A percentile compares a stretch with the other conserved stretches of the same genome.
Conservation (phyloP, 1,140 invertebrate species). For the Dolichoris vasculosae region DNA sequence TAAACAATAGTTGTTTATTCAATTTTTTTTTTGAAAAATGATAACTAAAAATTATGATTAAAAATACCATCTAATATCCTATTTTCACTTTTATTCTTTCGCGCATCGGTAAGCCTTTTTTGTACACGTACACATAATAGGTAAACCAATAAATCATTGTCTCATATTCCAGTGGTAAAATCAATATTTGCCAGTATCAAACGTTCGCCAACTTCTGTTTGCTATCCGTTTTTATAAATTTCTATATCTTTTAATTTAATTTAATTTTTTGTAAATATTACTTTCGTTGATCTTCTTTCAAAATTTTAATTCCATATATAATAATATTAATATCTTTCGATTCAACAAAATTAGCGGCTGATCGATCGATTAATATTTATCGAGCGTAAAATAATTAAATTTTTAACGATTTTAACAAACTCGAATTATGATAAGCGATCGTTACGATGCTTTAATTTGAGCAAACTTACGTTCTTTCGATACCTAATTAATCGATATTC, state of each 20-base stretch:
- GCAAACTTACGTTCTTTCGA: too few species aligned
- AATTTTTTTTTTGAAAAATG: neutral
- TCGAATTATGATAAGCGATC: too few species aligned
- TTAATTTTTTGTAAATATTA: neutral
- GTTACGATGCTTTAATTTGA: too few species aligned
- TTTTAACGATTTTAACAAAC: too few species aligned
- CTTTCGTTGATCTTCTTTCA: neutral
- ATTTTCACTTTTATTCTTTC: slow-evolving; percentile 25
- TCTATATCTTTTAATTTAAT: neutral
- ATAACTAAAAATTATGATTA: neutral
- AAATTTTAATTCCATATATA: neutral
- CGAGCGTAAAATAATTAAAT: too few species aligned
- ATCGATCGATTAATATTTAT: neutral
- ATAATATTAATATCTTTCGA: neutral
- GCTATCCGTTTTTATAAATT: neutral
- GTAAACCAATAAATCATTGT: slow-evolving; percentile 45
- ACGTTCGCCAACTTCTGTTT: neutral
- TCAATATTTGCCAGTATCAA: slow-evolving; percentile 39
- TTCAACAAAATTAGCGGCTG: neutral
- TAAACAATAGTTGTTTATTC: neutral
- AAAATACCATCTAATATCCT: neutral
- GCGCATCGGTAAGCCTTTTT: neutral
- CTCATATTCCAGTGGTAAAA: slow-evolving; percentile 35
- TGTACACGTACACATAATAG: neutral
- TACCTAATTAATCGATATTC: too few species aligned